A percentile compares a stretch with the other conserved stretches of the same genome.
Conservation (phyloP, 2,113 vertebrate genomes). For the Blennius ocellaris region DNA sequence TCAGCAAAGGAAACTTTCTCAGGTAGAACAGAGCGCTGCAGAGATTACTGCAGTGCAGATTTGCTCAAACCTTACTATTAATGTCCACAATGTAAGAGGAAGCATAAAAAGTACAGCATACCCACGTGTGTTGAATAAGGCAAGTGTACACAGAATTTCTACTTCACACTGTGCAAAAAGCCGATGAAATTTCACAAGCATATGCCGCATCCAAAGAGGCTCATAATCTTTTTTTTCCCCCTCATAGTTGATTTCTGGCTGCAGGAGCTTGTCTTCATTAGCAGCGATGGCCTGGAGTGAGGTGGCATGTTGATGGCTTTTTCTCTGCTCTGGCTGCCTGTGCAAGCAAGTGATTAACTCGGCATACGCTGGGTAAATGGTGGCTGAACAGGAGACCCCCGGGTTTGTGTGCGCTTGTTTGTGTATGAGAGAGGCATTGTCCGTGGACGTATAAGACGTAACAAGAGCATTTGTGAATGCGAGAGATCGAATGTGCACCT, state of each 20-base stretch:
- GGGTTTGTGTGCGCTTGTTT: slow-evolving; percentile 18
- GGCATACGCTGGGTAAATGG: slow-evolving; percentile 39
- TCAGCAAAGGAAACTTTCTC: slow-evolving; percentile 69
- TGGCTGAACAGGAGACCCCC: slow-evolving; percentile 15
- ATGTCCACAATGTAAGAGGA: not conserved
- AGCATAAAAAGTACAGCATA: no score
- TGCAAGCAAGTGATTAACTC: slow-evolving; percentile 48
- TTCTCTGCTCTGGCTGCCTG: slow-evolving; percentile 23
- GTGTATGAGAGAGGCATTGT: not conserved
- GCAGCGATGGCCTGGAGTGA: slow-evolving; percentile 39
- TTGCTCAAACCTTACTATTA: slow-evolving; percentile 15
- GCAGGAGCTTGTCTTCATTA: slow-evolving; percentile 61
- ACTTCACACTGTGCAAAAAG: no score
- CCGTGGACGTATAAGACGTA: slow-evolving; percentile 2
- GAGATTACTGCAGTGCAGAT: slow-evolving; percentile 49
- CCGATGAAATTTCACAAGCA: no score
- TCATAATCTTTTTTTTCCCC: slow-evolving; percentile 32
- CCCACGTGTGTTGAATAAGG: no score
- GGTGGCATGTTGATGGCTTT: slow-evolving; percentile 47
- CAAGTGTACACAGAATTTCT: no score
- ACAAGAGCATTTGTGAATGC: slow-evolving; percentile 4
- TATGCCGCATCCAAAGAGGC: slow-evolving; percentile 13
- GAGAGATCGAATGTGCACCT: slow-evolving; percentile 13
- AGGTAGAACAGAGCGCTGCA: slow-evolving; percentile 37
- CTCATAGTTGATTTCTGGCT: slow-evolving; percentile 28